Evolutionary conservation across 2,113 vertebrate genomes (phyloP), one percentile per base, ranked within the genome.

Genomic region (Larimichthys crocea): DNA sequence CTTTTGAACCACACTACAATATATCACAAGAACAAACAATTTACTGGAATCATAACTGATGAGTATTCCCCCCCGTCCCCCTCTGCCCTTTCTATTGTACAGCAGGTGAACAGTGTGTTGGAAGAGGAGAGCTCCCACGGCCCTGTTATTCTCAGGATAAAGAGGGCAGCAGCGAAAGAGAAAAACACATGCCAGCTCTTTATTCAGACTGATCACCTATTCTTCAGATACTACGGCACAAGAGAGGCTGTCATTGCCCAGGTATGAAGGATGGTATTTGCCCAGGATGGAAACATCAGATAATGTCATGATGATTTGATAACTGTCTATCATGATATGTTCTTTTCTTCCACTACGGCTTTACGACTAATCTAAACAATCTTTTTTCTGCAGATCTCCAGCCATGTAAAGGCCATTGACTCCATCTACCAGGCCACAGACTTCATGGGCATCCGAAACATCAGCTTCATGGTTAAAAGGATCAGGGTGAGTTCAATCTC

Each of bases 391-490:
- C 92, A 99, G 98, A 99, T 99, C 86, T 99, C 98, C 90, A 98
- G 97, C 91, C 98, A 99, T 0, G 97, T 99, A 16, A 99, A 98
- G 93, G 98, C 98, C 0, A 98, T 99, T 71, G 96, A 99, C 93
- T 95, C 97, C 48, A 97, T 99, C 94, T 99, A 99, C 92, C 97
- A 99, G 93, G 94, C 91, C 80, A 99, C 98, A 50, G 97, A 99
- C 93, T 99, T 99, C 93, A 93, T 95, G 62, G 98, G 98, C 74
- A 99, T 99, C 76, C 95, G 97, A 80, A 98, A 98, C 91, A 99
- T 99, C 94, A 96, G 96, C 92, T 99, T 99, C 92, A 99, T 99
- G 97, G 98, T 99, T 89, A 99, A 99, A 95, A 95, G 98, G 86
- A 97, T 99, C 85, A 95, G 95, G 92, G 98, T 99, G 92, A 96